phyloP scores from a whole-genome alignment of 2,888 invertebrate genomes.

The Leucophenga montana region DNA sequence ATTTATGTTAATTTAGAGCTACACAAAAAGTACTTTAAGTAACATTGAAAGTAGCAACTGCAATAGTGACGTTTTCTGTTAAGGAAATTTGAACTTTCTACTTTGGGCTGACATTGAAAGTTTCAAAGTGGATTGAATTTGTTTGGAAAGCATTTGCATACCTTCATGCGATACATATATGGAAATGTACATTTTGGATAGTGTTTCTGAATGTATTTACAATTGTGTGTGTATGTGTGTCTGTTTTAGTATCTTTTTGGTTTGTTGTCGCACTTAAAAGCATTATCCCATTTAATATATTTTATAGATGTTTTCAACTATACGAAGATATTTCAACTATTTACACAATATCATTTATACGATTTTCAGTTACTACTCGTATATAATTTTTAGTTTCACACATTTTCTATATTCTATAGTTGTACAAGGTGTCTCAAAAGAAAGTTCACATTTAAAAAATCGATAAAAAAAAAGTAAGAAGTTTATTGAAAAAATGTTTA shows the following conservation, averaged over 20 bases:
- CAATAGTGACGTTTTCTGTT: slow-evolving; percentile 14
- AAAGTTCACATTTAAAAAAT: too few species aligned
- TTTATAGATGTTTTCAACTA: too few species aligned
- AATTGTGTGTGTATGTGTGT: slow-evolving; percentile 47
- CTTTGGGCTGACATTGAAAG: slow-evolving; percentile 19
- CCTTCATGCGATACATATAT: slow-evolving; percentile 11
- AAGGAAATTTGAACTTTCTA: slow-evolving; percentile 27
- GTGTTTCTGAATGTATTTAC: too few species aligned
- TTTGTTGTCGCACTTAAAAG: background rate
- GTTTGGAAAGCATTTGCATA: slow-evolving; percentile 9
- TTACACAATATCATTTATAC: too few species aligned
- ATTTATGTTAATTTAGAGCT: slow-evolving; percentile 22
- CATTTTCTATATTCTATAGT: too few species aligned
- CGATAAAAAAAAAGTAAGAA: too few species aligned
- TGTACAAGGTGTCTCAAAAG: too few species aligned
- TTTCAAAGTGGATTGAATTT: slow-evolving; percentile 22
- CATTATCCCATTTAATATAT: background rate
- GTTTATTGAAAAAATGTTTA: too few species aligned
- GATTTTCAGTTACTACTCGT: too few species aligned
- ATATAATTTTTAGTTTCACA: too few species aligned
- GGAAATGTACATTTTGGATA: background rate
- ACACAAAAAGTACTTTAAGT: slow-evolving; percentile 15
- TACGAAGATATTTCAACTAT: too few species aligned
- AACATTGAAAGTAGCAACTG: slow-evolving; percentile 26
- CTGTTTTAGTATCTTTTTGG: background rate